Percentiles rank a stretch among this genome's conserved stretches.
Conservation (phyloP, 2,888 invertebrate species). For the Stenolophus ochropezus region DNA sequence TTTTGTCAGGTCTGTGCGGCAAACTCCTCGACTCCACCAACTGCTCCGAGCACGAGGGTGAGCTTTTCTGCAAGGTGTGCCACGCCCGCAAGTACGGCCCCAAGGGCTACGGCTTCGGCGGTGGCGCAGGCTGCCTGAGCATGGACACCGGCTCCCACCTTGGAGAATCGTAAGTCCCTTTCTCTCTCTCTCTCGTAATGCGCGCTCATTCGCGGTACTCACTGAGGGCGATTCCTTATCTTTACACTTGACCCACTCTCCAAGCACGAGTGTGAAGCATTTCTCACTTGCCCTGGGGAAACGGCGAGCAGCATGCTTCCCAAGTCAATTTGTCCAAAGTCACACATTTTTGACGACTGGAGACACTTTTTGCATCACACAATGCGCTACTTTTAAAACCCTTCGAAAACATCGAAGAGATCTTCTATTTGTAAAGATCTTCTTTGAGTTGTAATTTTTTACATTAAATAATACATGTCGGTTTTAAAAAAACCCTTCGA, state of each 20-base stretch:
- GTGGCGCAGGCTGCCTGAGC: slow-evolving; percentile 97
- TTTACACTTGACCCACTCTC: slow-evolving; percentile 49
- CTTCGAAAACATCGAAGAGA: too few relatives aligned
- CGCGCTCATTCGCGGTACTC: background rate
- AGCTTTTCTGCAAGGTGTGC: slow-evolving; percentile 97
- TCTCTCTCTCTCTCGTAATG: background rate
- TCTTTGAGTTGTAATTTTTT: too few relatives aligned
- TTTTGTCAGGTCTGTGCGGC: slow-evolving; percentile 89
- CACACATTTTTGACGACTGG: background rate
- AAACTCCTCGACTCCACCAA: slow-evolving; percentile 99
- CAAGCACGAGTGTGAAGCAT: slow-evolving; percentile 56
- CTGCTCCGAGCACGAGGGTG: slow-evolving; percentile 97
- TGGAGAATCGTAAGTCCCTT: slow-evolving; percentile 82
- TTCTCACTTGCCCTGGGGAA: slow-evolving; percentile 51
- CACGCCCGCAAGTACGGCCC: slow-evolving; percentile 99
- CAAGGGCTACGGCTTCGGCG: slow-evolving; percentile 98
- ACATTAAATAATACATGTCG: too few relatives aligned
- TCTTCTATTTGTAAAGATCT: too few relatives aligned
- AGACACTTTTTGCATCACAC: background rate
- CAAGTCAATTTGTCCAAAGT: background rate
- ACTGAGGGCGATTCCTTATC: slow-evolving; percentile 64
- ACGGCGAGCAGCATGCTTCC: background rate
- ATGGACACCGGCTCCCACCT: slow-evolving; percentile 97
- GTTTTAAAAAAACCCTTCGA: too few relatives aligned
- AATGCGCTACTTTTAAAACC: too few relatives aligned